phyloP scores from a whole-genome alignment of 2,888 invertebrate species.

The Saturnia japonica region DNA sequence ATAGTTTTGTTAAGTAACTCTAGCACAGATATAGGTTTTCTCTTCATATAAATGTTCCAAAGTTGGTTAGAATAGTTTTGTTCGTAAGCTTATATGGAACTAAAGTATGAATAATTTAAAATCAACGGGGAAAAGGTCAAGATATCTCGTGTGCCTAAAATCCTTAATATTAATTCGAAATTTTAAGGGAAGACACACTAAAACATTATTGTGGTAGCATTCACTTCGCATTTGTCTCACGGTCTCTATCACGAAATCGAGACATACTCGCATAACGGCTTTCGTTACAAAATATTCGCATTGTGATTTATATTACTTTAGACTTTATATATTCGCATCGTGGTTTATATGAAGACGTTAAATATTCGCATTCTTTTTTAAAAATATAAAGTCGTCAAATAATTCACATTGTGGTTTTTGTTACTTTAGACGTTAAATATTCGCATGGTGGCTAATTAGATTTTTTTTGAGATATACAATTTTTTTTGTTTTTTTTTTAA shows the following conservation, averaged over 20 bases:
- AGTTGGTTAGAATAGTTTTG: background rate
- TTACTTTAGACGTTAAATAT: background rate
- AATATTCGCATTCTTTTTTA: background rate
- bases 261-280: background rate
- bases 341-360: background rate
- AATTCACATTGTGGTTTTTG: background rate
- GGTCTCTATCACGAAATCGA: background rate
- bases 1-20: background rate
- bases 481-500: background rate
- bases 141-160: slow-evolving; percentile 21
- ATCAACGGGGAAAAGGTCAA: slow-evolving; percentile 19
- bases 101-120: slow-evolving; percentile 1
- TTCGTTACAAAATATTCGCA: background rate
- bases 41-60: background rate
- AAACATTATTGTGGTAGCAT: slow-evolving; percentile 67
- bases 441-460: background rate
- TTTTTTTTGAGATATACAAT: no score
- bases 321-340: background rate
- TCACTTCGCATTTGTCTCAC: slow-evolving; percentile 27
- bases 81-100: background rate
- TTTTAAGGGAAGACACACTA: slow-evolving; percentile 32
- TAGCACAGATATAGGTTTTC: background rate
- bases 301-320: background rate
- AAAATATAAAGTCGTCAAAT: background rate
- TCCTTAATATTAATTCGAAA: slow-evolving; percentile 19